Base-by-base conservation (phyloP, 2,888 invertebrate species). In the Nemoura dubitans region DNA sequence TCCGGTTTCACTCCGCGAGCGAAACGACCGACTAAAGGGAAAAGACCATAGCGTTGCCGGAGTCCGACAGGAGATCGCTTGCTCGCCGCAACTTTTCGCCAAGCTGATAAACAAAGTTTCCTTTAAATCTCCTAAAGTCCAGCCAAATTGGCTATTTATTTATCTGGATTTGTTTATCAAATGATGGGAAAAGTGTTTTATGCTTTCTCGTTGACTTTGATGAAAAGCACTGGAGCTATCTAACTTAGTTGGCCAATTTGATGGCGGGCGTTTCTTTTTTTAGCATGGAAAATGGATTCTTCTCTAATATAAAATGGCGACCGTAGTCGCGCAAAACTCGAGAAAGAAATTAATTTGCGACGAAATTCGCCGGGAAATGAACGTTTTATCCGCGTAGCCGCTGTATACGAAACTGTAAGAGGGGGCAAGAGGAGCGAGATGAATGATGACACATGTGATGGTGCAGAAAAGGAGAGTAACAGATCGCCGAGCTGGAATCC, bases 121-220 rank as follows among this genome's bases (percentile, higher is more conserved):
- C 16, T 59, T 36, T 36, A 36, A 36, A 36, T 10, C 3, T 36
- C 36, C 36, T 36, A 36, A 21, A 59, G 1, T 59, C 59, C 21
- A 59, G 59, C 59, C 59, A 59, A 59, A 59, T 59, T 59, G 59
- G 59, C 59, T 59, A 59, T 59, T 59, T 59, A 59, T 59, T 59
- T 59, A 59, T 59, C 59, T 59, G 59, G 59, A 59, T 59, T 59
- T 59, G 59, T 59, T 59, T 59, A 59, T 59, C 59, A 59, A 59
- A 59, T 59, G 59, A 59, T 59, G 59, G 59, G 59, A 59, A 59
- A 59, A 59, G 21, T 16, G 59, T 59, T 7, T 59, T 59, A 16
- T 59, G 36, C 36, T 6, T 36, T 36, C 21, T 59, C 14, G 59
- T 21, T 59, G 59, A 59, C 59, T 3, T 59, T 59, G 59, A 59